Conservation (phyloP, 2,797 vertebrate species). For the Huso huso region DNA sequence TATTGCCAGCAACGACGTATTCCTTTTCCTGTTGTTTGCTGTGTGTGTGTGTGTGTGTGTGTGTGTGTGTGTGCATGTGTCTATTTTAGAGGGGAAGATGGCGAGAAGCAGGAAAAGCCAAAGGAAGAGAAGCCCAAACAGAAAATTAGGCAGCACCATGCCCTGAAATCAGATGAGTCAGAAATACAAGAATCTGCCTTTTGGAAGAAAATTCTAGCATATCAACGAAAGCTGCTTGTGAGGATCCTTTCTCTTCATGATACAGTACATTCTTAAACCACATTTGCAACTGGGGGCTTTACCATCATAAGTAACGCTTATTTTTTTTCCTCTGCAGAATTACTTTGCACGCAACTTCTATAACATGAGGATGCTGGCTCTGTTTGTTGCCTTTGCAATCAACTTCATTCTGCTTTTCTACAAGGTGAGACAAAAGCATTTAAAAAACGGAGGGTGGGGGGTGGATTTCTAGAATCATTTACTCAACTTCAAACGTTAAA, state of each 20-base stretch:
- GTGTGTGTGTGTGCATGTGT: background rate
- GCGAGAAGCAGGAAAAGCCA: slow-evolving; percentile 63
- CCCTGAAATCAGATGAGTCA: slow-evolving; percentile 60
- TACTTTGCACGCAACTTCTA: slow-evolving; percentile 92
- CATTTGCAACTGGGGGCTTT: background rate
- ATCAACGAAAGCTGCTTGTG: slow-evolving; percentile 82
- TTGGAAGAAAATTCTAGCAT: slow-evolving; percentile 77
- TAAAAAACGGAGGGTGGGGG: too few relatives aligned
- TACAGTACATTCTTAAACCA: background rate
- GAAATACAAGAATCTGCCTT: slow-evolving; percentile 70
- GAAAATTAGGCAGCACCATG: slow-evolving; percentile 50
- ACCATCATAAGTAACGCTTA: too few relatives aligned
- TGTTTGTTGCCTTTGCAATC: slow-evolving; percentile 86
- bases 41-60: slow-evolving; percentile 34
- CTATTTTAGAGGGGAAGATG: slow-evolving; percentile 56
- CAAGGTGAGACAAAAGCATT: slow-evolving; percentile 59
- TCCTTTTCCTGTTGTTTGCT: too few relatives aligned
- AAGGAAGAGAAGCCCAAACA: slow-evolving; percentile 57
- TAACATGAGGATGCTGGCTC: slow-evolving; percentile 82
- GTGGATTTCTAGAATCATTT: too few relatives aligned
- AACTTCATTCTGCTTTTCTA: slow-evolving; percentile 95
- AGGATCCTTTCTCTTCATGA: slow-evolving; percentile 24
- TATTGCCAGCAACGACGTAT: too few relatives aligned
- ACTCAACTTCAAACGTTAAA: too few relatives aligned
- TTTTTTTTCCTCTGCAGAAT: slow-evolving; percentile 60